Evolutionary conservation across 2,113 vertebrate species (phyloP).

Genomic region (Dryoscopus gambensis): DNA sequence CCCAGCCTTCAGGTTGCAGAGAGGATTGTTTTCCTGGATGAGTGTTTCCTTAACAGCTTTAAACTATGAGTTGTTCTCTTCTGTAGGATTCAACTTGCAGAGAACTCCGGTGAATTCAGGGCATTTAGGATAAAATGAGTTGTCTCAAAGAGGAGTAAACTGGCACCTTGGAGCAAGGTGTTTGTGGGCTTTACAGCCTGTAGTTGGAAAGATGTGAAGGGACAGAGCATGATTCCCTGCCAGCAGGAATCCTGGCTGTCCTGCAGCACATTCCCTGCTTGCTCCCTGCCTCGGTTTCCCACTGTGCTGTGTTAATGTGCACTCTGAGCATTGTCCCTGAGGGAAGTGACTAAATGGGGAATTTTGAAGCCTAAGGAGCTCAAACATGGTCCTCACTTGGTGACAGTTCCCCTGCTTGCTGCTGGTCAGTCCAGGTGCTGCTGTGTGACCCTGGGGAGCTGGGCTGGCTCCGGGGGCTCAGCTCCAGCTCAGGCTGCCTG

Average conservation of each 20-base stretch:
- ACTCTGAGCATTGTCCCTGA: background rate
- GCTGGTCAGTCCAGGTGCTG: background rate
- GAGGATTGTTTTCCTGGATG: background rate
- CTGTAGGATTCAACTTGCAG: background rate
- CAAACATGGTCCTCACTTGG: accelerated
- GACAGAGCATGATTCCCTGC: background rate
- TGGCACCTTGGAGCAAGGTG: background rate
- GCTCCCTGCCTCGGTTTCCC: background rate
- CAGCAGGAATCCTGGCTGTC: background rate
- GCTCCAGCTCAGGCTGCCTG: background rate
- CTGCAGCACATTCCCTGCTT: background rate
- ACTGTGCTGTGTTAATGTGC: background rate
- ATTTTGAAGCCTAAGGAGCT: background rate
- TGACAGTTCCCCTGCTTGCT: background rate
- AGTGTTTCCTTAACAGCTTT: background rate
- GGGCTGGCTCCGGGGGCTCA: background rate
- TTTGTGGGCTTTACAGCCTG: background rate
- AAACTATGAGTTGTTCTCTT: background rate
- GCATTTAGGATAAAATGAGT: background rate
- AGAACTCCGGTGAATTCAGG: background rate
- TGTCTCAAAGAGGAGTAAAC: background rate
- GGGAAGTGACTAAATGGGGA: background rate
- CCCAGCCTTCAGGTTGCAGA: background rate
- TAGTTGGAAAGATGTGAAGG: background rate
- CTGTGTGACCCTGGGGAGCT: background rate